Conservation (phyloP, 2,888 invertebrate genomes). For the Margaritifera margaritifera region DNA sequence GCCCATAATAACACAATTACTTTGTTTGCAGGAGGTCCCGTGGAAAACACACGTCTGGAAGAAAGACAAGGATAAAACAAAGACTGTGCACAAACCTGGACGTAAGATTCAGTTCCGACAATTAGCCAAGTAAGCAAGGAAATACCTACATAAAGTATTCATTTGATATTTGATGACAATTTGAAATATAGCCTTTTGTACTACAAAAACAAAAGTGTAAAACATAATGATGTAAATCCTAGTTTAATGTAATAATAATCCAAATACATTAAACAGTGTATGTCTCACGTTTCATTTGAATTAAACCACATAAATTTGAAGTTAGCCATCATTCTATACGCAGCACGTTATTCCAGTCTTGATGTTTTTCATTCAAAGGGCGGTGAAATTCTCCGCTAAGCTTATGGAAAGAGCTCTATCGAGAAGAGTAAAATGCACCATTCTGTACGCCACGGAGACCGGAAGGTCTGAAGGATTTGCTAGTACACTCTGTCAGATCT, state of each 20-base stretch:
- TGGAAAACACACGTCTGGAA: conserved; percentile 97
- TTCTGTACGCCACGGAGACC: conserved; percentile 95
- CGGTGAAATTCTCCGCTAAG: conserved; percentile 97
- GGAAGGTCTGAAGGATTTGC: conserved; percentile 96
- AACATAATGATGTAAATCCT: too few species aligned
- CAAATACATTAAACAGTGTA: too few species aligned
- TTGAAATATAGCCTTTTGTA: too few species aligned
- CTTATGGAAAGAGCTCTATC: conserved; percentile 94
- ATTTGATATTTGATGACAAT: too few species aligned
- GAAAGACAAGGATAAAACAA: conserved; percentile 76
- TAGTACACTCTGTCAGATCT: conserved; percentile 90
- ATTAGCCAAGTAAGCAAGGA: conserved; percentile 78
- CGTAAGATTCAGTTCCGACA: conserved; percentile 97
- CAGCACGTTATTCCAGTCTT: too few species aligned
- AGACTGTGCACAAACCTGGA: conserved; percentile 48
- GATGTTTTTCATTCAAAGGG: conserved; percentile 73
- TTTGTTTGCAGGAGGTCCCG: conserved; percentile 82
- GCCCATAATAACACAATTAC: too few species aligned
- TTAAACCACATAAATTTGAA: too few species aligned
- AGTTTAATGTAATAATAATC: too few species aligned
- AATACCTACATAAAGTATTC: too few species aligned
- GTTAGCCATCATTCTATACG: too few species aligned
- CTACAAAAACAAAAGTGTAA: too few species aligned
- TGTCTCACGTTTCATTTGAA: too few species aligned
- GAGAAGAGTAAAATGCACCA: conserved; percentile 93